Base-by-base conservation (phyloP, 2,797 vertebrate genomes). In the Arrhamphus sclerolepis region DNA sequence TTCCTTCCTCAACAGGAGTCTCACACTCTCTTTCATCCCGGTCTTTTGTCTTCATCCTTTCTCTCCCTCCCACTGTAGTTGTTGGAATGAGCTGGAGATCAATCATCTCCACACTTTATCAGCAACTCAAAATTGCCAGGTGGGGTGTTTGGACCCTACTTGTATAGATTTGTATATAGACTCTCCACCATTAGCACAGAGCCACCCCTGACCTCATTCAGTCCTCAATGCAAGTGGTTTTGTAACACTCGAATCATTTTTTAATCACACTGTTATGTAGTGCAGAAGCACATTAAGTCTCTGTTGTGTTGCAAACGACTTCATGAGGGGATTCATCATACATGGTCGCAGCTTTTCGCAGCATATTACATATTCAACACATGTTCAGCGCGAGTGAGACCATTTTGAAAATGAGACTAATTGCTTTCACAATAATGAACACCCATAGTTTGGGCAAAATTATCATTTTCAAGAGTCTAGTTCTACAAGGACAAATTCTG, bases 71-170 rank as follows among this genome's bases (percentile, higher is more conserved):
- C 75, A 70, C 56, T 40, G 16, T 31, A 24, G 72, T 66, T 66
- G 56, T 63, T 68, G 66, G 64, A 79, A 62, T 74, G 52, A 84
- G 75, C 73, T 71, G 51, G 48, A 80, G 80, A 83, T 83, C 82
- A 86, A 47, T 82, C 77, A 67, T 70, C 44, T 70, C 54, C 13
- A 77, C 72, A 82, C 78, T 81, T 81, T 75, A 88, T 84, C 56
- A 56, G 63, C 77, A 71, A 41, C 66, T 66, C 64, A 62, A 64
- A 73, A 62, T 68, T 31, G 18, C 56, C 69, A 48, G 48, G 39
- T 41, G 9, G 54, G 69, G 60, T 67, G 42, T 22, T 18, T 40
- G 19, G 43, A 17, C 19, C 16, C 39, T 51, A 63, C 46, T 44
- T 9, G 40, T 54, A 57, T 40, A 54, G 73, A 51, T 22, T 41